These are phyloP conservation scores for Drosophila anceps DNA, from an alignment of 2,888 invertebrate species.

Conservation along the genomic window DNA sequence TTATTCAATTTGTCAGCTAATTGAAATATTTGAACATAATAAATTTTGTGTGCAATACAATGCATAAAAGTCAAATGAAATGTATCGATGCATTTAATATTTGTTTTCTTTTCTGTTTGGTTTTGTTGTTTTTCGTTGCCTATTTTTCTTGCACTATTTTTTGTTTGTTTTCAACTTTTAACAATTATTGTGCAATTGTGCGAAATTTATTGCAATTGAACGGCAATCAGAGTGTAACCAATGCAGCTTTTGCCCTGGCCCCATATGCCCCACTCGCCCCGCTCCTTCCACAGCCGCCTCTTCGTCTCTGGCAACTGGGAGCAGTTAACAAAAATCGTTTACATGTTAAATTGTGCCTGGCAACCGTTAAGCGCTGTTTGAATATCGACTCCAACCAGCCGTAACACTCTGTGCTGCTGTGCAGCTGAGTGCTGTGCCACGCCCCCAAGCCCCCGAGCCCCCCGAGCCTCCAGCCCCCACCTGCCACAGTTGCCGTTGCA, in stretches of 20 bases:
- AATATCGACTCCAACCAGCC: conserved; percentile 59
- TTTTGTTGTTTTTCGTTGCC: background rate
- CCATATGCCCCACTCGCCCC: background rate
- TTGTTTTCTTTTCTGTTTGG: background rate
- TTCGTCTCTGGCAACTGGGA: background rate
- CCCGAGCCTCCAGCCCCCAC: background rate
- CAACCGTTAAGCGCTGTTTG: conserved; percentile 54
- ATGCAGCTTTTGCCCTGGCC: conserved; percentile 18
- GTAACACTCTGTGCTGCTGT: conserved; percentile 22
- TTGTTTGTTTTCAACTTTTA: conserved; percentile 80
- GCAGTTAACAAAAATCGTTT: conserved; percentile 80
- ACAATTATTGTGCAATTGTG: conserved; percentile 83
- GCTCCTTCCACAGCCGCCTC: background rate
- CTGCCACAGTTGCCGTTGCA: conserved; percentile 57
- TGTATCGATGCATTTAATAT: conserved; percentile 13
- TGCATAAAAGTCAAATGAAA: conserved; percentile 12
- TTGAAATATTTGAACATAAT: conserved; percentile 48
- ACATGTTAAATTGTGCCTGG: conserved; percentile 81
- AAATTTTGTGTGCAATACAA: conserved; percentile 23
- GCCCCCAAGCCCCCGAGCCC: background rate
- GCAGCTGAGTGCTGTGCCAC: conserved; percentile 19
- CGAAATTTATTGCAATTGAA: conserved; percentile 82
- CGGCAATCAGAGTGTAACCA: conserved; percentile 74
- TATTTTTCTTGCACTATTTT: conserved; percentile 44
- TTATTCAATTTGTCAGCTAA: conserved; percentile 33